Percentiles rank a stretch among this genome's conserved stretches.
phyloP scores from a whole-genome alignment of 2,797 vertebrate genomes.

The Sebastes kiyomatsui region DNA sequence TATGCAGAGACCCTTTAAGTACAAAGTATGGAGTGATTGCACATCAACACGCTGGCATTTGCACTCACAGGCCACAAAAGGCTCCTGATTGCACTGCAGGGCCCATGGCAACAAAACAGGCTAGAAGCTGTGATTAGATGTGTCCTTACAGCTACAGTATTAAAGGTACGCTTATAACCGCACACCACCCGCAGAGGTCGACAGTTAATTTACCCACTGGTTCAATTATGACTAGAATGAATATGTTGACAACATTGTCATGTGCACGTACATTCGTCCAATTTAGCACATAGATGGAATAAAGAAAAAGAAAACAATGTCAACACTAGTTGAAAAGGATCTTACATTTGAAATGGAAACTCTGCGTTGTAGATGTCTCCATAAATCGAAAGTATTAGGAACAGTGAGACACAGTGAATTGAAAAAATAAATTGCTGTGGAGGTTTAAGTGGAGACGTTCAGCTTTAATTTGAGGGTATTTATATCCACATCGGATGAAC shows the following conservation, averaged over 20 bases:
- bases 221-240: background rate
- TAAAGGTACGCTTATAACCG: background rate
- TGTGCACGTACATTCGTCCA: background rate
- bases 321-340: background rate
- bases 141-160: slow-evolving; percentile 12
- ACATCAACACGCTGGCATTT: slow-evolving; percentile 61
- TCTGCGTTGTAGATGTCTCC: background rate
- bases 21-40: slow-evolving; percentile 67
- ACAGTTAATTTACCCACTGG: background rate
- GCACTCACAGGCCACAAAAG: slow-evolving; percentile 60
- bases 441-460: background rate
- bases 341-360: background rate
- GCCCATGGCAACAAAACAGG: slow-evolving; percentile 36
- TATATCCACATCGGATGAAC: background rate
- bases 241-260: background rate
- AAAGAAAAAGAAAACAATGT: background rate
- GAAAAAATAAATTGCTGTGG: background rate
- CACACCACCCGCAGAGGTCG: background rate
- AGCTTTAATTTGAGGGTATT: background rate
- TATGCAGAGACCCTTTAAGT: slow-evolving; percentile 30
- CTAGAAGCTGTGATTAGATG: slow-evolving; percentile 49
- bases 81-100: slow-evolving; percentile 61
- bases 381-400: background rate
- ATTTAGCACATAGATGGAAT: background rate
- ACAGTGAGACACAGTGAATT: background rate